phyloP scores from a whole-genome alignment of 1,140 invertebrate genomes.

The Neodiprion lecontei region DNA sequence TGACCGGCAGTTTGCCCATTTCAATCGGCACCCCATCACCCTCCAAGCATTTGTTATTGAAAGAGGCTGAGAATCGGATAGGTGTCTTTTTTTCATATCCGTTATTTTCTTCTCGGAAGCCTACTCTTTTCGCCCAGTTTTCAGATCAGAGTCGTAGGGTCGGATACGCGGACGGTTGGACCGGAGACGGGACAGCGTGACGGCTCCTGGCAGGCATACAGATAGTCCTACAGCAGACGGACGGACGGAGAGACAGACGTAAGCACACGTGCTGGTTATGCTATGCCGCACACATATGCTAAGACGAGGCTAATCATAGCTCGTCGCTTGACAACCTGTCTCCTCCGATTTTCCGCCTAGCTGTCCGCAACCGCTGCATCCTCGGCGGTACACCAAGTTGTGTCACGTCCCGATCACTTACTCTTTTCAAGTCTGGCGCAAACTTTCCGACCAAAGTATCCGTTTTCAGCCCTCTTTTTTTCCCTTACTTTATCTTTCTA shows the following conservation, averaged over 20 bases:
- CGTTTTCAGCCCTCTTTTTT: not conserved
- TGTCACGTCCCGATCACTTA: not conserved
- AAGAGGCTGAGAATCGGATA: too few species aligned
- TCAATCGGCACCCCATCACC: too few species aligned
- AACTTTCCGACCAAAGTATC: not conserved
- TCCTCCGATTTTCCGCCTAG: constrained; percentile 60
- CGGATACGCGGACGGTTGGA: constrained; percentile 36
- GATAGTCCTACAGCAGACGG: constrained; percentile 22
- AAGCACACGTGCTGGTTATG: constrained; percentile 51
- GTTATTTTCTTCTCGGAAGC: not conserved
- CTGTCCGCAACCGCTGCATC: constrained; percentile 39
- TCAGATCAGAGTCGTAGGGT: constrained; percentile 24
- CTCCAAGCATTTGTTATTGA: too few species aligned
- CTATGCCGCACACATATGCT: constrained; percentile 47
- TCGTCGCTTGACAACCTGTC: constrained; percentile 60
- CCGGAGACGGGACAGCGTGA: constrained; percentile 59
- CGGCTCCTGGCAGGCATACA: constrained; percentile 60
- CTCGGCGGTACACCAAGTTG: not conserved
- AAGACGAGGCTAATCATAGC: constrained; percentile 58
- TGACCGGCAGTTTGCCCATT: too few species aligned
- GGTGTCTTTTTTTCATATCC: not conserved
- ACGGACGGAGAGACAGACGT: constrained; percentile 34
- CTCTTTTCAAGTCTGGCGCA: not conserved
- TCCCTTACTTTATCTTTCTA: not conserved
- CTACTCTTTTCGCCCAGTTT: not conserved